Evolutionary conservation across 2,888 invertebrate species (phyloP).

Genomic region (Cheilosia soror): DNA sequence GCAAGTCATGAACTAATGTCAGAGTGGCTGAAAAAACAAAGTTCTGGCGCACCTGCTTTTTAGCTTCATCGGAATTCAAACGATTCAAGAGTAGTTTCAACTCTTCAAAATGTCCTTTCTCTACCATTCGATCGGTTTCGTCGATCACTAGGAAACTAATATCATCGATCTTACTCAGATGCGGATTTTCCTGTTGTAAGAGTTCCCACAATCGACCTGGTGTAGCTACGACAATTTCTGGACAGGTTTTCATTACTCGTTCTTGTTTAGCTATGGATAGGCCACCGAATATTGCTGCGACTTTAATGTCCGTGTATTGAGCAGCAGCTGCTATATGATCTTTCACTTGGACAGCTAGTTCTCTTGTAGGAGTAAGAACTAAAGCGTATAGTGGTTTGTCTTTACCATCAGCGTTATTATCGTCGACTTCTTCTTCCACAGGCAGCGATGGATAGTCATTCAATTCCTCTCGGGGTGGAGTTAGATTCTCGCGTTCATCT

Average conservation of each 20-base stretch:
- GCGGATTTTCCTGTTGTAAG: conserved; percentile 90
- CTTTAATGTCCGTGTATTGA: conserved; percentile 90
- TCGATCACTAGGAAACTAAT: conserved; percentile 97
- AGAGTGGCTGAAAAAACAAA: conserved; percentile 99
- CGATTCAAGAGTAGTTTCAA: conserved; percentile 91
- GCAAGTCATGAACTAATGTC: conserved; percentile 94
- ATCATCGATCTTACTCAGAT: conserved; percentile 89
- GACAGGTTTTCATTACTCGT: conserved; percentile 90
- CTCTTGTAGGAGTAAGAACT: conserved; percentile 97
- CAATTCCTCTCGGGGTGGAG: conserved; percentile 82
- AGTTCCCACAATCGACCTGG: conserved; percentile 99
- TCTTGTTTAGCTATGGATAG: conserved; percentile 97
- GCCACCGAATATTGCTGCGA: conserved; percentile 96
- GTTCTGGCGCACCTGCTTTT: conserved; percentile 90
- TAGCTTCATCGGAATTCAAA: conserved; percentile 89
- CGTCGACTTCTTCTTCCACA: conserved; percentile 78
- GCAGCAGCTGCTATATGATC: conserved; percentile 92
- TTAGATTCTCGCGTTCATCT: conserved; percentile 82
- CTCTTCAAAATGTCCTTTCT: conserved; percentile 97
- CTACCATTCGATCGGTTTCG: conserved; percentile 99
- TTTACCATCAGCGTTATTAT: conserved; percentile 64
- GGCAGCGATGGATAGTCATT: conserved; percentile 71
- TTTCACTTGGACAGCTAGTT: conserved; percentile 96
- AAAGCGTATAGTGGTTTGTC: conserved; percentile 88
- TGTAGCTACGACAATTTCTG: conserved; percentile 98